These are phyloP conservation scores for Sylvia borin DNA, from an alignment of 2,797 vertebrate genomes.

Conservation along the genomic window DNA sequence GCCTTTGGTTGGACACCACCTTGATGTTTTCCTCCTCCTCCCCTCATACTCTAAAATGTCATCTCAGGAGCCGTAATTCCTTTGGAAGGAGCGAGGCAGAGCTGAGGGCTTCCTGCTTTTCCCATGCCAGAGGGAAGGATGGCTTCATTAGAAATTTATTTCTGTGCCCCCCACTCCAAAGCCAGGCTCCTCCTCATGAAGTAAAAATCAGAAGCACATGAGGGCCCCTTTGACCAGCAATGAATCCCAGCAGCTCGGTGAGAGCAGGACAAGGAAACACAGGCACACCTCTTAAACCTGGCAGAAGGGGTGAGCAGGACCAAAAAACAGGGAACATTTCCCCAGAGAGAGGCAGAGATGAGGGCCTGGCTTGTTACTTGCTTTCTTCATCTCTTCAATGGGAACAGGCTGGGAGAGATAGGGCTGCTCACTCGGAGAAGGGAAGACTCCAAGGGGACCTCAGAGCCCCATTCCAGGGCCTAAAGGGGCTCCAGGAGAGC, in stretches of 20 bases:
- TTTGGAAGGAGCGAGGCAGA: neutral
- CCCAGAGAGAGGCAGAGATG: neutral
- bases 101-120: neutral
- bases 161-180: accelerated
- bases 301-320: neutral
- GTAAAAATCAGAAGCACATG: neutral
- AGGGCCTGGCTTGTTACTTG: neutral
- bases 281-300: neutral
- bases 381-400: neutral
- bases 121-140: neutral
- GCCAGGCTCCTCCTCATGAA: neutral
- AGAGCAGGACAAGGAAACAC: neutral
- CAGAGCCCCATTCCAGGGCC: accelerated
- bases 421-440: neutral
- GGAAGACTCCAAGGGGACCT: accelerated
- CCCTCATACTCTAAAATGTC: neutral
- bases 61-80: neutral
- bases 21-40: neutral
- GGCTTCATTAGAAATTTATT: neutral
- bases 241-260: neutral
- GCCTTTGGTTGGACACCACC: neutral
- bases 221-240: neutral
- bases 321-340: accelerated
- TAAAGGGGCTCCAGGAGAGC: neutral
- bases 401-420: neutral